phyloP scores from a whole-genome alignment of 2,888 invertebrate species.

The Oscheius sp. region DNA sequence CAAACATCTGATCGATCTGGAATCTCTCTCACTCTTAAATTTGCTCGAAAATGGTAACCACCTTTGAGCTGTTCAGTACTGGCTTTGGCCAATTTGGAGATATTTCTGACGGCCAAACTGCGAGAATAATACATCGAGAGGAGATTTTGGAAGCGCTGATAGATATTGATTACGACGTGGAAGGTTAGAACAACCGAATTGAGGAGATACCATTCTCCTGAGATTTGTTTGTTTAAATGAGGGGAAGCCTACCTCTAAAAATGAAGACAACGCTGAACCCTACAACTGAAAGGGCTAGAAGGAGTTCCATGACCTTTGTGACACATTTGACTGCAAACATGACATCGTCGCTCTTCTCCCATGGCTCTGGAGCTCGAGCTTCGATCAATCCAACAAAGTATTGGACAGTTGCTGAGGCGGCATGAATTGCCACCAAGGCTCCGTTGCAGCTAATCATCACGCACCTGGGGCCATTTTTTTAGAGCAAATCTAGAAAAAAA shows the following conservation, averaged over 20 bases:
- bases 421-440: slow-evolving; percentile 73
- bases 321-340: slow-evolving; percentile 73
- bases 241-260: slow-evolving; percentile 11
- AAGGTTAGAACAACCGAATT: slow-evolving; percentile 72
- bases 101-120: slow-evolving; percentile 73
- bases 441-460: slow-evolving; percentile 75
- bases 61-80: slow-evolving; percentile 70
- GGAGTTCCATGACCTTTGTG: slow-evolving; percentile 73
- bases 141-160: slow-evolving; percentile 71
- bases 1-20: slow-evolving; percentile 71
- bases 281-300: slow-evolving; percentile 75
- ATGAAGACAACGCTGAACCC: slow-evolving; percentile 71
- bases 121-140: slow-evolving; percentile 73
- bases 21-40: not conserved
- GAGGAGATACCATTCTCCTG: slow-evolving; percentile 52
- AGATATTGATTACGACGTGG: slow-evolving; percentile 75
- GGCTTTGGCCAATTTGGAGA: slow-evolving; percentile 72
- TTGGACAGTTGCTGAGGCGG: slow-evolving; percentile 73
- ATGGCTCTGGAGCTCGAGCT: slow-evolving; percentile 70
- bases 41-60: slow-evolving; percentile 55
- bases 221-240: not conserved
- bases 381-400: slow-evolving; percentile 70
- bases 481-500: not conserved
- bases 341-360: slow-evolving; percentile 74
- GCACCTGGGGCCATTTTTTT: slow-evolving; percentile 58